Evolutionary conservation across 2,888 invertebrate genomes (phyloP).

Genomic region (Drosophila testacea): DNA sequence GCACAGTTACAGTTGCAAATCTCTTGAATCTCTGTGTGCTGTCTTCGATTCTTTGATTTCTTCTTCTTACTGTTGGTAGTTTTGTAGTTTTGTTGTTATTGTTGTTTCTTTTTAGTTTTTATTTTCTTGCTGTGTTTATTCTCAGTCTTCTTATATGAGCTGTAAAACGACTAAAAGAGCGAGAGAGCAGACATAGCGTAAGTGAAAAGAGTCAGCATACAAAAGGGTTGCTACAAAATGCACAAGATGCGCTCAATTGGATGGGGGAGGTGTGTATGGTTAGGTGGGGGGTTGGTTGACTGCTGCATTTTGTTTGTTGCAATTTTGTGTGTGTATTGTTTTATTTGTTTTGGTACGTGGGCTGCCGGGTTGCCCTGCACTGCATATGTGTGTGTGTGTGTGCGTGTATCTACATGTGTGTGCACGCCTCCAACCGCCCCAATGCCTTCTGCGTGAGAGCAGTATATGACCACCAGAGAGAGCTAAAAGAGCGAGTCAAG

Average conservation of each 20-base stretch:
- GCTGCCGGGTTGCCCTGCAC: constrained; percentile 49
- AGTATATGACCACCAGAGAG: constrained; percentile 17
- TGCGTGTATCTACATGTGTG: constrained; percentile 42
- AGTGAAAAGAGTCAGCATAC: constrained; percentile 29
- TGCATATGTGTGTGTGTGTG: constrained; percentile 18
- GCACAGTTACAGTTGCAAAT: constrained; percentile 18
- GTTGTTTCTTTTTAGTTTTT: background rate
- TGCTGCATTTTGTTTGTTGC: constrained; percentile 38
- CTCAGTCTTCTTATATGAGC: constrained; percentile 83
- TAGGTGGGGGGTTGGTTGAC: constrained; percentile 4
- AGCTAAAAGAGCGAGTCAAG: constrained; percentile 42
- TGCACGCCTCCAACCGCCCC: constrained; percentile 27
- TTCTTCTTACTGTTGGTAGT: constrained; percentile 6
- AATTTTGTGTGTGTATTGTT: constrained; percentile 44
- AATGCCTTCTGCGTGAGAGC: constrained; percentile 41
- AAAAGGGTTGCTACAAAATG: constrained; percentile 11
- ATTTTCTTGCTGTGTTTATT: constrained; percentile 28
- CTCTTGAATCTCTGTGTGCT: constrained; percentile 34
- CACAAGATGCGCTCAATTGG: background rate
- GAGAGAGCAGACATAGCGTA: constrained; percentile 23
- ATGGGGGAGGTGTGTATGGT: background rate
- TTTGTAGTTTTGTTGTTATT: constrained; percentile 11
- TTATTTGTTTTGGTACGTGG: constrained; percentile 63
- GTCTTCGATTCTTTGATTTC: constrained; percentile 4
- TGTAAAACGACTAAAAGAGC: constrained; percentile 58